These are phyloP conservation scores for Mormoops blainvillei DNA, from an alignment of 2,113 vertebrate species.

Conservation along the genomic window DNA sequence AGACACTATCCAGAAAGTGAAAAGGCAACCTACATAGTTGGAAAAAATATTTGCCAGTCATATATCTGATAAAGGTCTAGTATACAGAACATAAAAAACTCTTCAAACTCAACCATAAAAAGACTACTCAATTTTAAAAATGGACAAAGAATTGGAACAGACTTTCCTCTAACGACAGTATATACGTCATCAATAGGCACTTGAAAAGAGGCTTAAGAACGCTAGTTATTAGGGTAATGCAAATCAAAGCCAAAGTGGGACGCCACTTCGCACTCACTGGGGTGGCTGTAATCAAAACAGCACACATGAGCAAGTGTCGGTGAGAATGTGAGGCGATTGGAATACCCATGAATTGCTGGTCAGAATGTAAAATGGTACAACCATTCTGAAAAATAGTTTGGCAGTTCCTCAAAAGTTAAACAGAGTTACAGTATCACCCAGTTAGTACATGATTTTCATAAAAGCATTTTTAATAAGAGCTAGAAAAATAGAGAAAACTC, in stretches of 20 bases:
- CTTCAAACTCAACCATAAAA: too few species aligned
- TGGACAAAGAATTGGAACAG: too few species aligned
- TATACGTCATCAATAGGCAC: too few species aligned
- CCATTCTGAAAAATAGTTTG: not conserved
- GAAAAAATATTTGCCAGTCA: not conserved
- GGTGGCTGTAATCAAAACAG: not conserved
- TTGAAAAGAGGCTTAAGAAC: too few species aligned
- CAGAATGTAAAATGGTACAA: not conserved
- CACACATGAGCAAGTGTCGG: not conserved
- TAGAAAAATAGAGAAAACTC: not conserved
- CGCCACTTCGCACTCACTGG: not conserved
- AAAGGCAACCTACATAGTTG: not conserved
- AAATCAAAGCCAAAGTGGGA: too few species aligned
- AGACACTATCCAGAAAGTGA: not conserved
- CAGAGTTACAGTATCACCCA: not conserved
- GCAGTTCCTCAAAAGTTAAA: not conserved
- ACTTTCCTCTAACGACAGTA: too few species aligned
- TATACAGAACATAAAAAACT: too few species aligned
- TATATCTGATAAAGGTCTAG: not conserved
- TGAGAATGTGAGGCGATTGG: not conserved
- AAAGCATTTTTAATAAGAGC: not conserved
- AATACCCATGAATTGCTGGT: not conserved
- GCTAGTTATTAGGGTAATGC: too few species aligned
- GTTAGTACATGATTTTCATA: not conserved
- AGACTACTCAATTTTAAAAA: too few species aligned